Evolutionary conservation across 2,888 invertebrate genomes (phyloP).

Genomic region (Parnassius mnemosyne): DNA sequence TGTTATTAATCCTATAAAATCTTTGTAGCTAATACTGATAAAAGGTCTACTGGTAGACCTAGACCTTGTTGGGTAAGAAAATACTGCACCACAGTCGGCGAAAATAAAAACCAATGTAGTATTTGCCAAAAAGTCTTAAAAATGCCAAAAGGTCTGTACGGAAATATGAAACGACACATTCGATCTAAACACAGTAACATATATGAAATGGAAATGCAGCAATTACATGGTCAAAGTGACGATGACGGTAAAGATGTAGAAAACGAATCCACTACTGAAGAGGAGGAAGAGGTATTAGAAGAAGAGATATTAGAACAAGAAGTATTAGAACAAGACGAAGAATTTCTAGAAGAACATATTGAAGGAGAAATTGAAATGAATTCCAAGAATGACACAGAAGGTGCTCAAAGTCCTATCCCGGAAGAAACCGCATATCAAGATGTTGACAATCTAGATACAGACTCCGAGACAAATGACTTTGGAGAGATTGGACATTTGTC

Average conservation of each 20-base stretch:
- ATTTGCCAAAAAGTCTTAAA: slow-evolving; percentile 16
- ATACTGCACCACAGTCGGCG: slow-evolving; percentile 8
- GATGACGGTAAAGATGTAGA: background rate
- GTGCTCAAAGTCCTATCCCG: background rate
- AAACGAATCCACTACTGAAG: background rate
- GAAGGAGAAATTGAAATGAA: background rate
- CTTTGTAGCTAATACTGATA: background rate
- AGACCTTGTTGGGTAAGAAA: slow-evolving; percentile 17
- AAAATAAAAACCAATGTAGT: slow-evolving; percentile 15
- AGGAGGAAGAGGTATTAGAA: slow-evolving; percentile 6
- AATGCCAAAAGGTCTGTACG: slow-evolving; percentile 19
- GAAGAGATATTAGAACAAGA: background rate
- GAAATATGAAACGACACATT: slow-evolving; percentile 24
- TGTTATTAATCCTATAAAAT: background rate
- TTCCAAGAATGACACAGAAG: background rate
- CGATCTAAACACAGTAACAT: slow-evolving; percentile 12
- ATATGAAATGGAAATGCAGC: slow-evolving; percentile 18
- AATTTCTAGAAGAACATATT: slow-evolving; percentile 15
- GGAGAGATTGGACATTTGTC: slow-evolving; percentile 15
- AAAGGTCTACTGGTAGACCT: background rate
- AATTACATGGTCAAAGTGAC: background rate
- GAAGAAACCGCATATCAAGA: slow-evolving; percentile 15
- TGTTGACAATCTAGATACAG: slow-evolving; percentile 8
- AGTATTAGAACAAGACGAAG: slow-evolving; percentile 7
- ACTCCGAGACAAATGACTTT: slow-evolving; percentile 3